Percentiles rank a stretch among this genome's conserved stretches.
Evolutionary conservation across 2,888 invertebrate genomes (phyloP).

Genomic region (Drosophila merina): DNA sequence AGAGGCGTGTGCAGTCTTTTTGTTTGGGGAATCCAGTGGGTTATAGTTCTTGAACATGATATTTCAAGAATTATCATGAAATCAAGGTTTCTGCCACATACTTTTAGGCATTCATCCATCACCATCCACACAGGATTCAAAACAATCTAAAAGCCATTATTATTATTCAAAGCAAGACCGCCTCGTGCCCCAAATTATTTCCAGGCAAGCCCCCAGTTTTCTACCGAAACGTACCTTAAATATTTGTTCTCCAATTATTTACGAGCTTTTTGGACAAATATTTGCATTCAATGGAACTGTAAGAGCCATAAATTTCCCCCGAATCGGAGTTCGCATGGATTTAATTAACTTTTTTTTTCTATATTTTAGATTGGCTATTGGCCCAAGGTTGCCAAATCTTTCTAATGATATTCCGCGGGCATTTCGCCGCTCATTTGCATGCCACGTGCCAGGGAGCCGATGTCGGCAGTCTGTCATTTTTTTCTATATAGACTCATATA

Average conservation of each 20-base stretch:
- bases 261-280: conserved; percentile 49
- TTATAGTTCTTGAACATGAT: background rate
- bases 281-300: conserved; percentile 55
- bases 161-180: conserved; percentile 4
- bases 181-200: conserved; percentile 21
- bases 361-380: conserved; percentile 14
- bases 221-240: conserved; percentile 8
- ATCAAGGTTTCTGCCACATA: background rate
- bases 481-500: background rate
- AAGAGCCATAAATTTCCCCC: conserved; percentile 63
- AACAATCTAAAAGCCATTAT: background rate
- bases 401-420: conserved; percentile 57
- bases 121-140: conserved; percentile 6
- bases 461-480: conserved; percentile 35
- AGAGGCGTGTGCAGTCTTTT: conserved; percentile 6
- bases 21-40: background rate
- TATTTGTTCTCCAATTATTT: conserved; percentile 41
- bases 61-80: background rate
- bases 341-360: conserved; percentile 53
- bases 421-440: conserved; percentile 57
- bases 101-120: conserved; percentile 19
- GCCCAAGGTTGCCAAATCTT: conserved; percentile 51
- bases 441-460: conserved; percentile 59
- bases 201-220: conserved; percentile 5
- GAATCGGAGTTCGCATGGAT: conserved; percentile 56